phyloP scores from a whole-genome alignment of 1,140 invertebrate genomes.

The Drosophila lowei region DNA sequence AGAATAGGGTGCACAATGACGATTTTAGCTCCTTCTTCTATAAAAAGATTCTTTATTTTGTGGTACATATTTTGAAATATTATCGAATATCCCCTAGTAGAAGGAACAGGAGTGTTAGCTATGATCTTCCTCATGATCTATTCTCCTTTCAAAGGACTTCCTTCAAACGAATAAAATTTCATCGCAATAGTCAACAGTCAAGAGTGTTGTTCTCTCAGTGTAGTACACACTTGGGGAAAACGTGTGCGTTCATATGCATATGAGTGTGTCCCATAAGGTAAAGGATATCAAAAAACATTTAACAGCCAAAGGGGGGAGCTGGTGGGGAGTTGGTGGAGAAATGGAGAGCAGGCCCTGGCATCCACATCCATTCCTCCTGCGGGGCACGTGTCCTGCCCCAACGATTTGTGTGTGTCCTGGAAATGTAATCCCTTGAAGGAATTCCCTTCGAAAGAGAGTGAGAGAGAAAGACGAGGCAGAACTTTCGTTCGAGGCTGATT shows the following conservation, averaged over 20 bases:
- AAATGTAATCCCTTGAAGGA: slow-evolving; percentile 30
- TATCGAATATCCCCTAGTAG: too few species aligned
- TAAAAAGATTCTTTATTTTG: too few species aligned
- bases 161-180: too few species aligned
- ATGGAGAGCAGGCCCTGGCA: slow-evolving; percentile 1
- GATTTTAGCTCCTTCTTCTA: too few species aligned
- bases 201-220: too few species aligned
- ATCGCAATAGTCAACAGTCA: too few species aligned
- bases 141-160: too few species aligned
- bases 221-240: too few species aligned
- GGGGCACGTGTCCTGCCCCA: not conserved
- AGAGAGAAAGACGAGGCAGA: not conserved
- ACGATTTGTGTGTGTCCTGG: slow-evolving; percentile 2
- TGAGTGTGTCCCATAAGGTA: slow-evolving; percentile 18
- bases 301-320: not conserved
- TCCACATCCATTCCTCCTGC: slow-evolving; percentile 22
- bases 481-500: not conserved
- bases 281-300: slow-evolving; percentile 22
- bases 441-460: not conserved
- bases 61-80: too few species aligned
- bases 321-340: not conserved
- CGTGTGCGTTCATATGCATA: not conserved
- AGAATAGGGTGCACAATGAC: too few species aligned
- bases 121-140: too few species aligned
- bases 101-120: too few species aligned